phyloP scores from a whole-genome alignment of 2,888 invertebrate species.

The Leptinotarsa rubiginosa region DNA sequence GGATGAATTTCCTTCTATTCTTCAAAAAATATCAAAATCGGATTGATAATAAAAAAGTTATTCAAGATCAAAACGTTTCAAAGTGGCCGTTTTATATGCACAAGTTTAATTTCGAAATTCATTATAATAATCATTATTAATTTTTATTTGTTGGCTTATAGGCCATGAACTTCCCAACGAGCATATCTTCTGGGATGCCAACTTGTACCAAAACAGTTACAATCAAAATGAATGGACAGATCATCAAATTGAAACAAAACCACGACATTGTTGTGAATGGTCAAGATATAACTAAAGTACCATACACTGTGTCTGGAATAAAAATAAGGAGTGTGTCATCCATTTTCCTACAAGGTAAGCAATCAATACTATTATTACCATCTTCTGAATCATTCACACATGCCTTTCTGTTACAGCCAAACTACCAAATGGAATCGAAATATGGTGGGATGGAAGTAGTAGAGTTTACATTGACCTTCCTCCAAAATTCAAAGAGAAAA shows the following conservation, averaged over 20 bases:
- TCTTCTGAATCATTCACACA: background rate
- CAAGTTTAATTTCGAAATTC: too few relatives aligned
- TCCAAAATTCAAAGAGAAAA: conserved; percentile 75
- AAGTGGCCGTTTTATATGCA: too few relatives aligned
- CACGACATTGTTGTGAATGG: conserved; percentile 78
- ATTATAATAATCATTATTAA: too few relatives aligned
- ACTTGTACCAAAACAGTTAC: conserved; percentile 13
- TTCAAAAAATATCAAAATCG: too few relatives aligned
- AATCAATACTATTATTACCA: background rate
- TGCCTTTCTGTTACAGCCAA: conserved; percentile 69
- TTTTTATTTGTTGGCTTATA: background rate
- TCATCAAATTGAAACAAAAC: conserved; percentile 81
- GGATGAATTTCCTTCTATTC: too few relatives aligned
- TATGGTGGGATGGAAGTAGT: conserved; percentile 93
- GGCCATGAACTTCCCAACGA: conserved; percentile 17
- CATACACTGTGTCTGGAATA: conserved; percentile 73
- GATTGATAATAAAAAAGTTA: too few relatives aligned
- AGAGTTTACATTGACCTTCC: conserved; percentile 87
- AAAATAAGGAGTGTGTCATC: conserved; percentile 82
- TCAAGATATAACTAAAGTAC: conserved; percentile 75
- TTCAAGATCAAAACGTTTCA: too few relatives aligned
- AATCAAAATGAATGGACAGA: conserved; percentile 12
- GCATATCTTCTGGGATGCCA: background rate
- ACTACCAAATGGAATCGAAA: conserved; percentile 75
- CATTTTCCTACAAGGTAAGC: conserved; percentile 75